phyloP scores from a whole-genome alignment of 1,140 invertebrate genomes.

The Ceratoteleas bidentatus region DNA sequence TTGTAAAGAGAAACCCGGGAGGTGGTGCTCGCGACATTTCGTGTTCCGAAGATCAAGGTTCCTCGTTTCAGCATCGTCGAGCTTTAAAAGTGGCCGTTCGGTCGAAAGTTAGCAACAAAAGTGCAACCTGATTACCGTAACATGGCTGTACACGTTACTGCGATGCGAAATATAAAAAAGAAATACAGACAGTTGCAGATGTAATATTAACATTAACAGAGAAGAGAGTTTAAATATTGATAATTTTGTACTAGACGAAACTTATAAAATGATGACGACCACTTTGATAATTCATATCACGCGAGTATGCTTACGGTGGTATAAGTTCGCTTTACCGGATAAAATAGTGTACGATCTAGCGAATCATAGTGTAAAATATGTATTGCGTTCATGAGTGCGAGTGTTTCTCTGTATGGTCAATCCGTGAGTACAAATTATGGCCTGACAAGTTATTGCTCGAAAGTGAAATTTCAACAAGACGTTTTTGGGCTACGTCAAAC shows the following conservation, averaged over 20 bases:
- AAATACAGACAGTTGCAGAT: constrained; percentile 38
- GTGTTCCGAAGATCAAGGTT: constrained; percentile 78
- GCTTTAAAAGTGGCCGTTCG: constrained; percentile 38
- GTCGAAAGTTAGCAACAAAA: constrained; percentile 41
- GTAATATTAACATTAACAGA: constrained; percentile 50
- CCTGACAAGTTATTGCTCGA: constrained; percentile 49
- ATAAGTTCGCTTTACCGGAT: constrained; percentile 48
- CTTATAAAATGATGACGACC: constrained; percentile 59
- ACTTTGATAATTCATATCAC: constrained; percentile 70
- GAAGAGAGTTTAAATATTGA: constrained; percentile 66
- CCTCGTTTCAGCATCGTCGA: constrained; percentile 53
- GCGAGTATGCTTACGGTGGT: constrained; percentile 54
- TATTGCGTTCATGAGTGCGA: constrained; percentile 44
- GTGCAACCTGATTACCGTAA: constrained; percentile 42
- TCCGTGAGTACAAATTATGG: constrained; percentile 54
- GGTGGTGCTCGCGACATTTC: constrained; percentile 80
- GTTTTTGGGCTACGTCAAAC: constrained; percentile 31
- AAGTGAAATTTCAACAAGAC: constrained; percentile 24
- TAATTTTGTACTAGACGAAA: constrained; percentile 78
- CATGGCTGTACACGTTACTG: constrained; percentile 51
- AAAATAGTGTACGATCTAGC: constrained; percentile 39
- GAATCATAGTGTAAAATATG: constrained; percentile 37
- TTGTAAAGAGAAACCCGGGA: constrained; percentile 84
- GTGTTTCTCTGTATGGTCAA: constrained; percentile 33
- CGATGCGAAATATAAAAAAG: too few relatives aligned